Evolutionary conservation across 2,113 vertebrate species (phyloP).

Genomic region (Thinocorus orbignyianus): DNA sequence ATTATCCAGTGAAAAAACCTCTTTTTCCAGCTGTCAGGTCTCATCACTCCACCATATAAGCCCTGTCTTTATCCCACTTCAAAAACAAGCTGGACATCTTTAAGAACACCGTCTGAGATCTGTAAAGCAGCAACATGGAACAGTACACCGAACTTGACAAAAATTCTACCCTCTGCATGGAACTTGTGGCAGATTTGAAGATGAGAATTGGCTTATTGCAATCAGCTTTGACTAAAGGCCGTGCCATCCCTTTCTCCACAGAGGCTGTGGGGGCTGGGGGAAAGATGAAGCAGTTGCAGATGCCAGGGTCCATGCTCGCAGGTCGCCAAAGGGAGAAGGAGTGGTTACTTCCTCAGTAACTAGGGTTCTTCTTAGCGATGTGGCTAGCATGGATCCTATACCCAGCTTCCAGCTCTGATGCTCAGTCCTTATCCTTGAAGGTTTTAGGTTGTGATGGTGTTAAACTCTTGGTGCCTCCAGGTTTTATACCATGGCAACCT

Average conservation of each 20-base stretch:
- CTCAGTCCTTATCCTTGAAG: not conserved
- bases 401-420: not conserved
- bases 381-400: not conserved
- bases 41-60: not conserved
- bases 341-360: not conserved
- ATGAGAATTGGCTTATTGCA: not conserved
- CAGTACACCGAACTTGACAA: not conserved
- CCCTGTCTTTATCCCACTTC: not conserved
- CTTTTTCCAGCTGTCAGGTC: not conserved
- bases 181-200: not conserved
- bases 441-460: not conserved
- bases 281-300: not conserved
- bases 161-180: not conserved
- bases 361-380: not conserved
- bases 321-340: not conserved
- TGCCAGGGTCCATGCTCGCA: not conserved
- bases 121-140: not conserved
- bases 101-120: not conserved
- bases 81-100: not conserved
- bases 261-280: fast-evolving
- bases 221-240: not conserved
- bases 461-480: not conserved
- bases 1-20: not conserved
- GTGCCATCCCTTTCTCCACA: not conserved
- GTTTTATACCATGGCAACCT: not conserved